Percentiles rank a stretch among this genome's conserved stretches.
These are phyloP conservation scores for Aphidius gifuensis DNA, from an alignment of 1,140 invertebrate genomes.

Conservation along the genomic window DNA sequence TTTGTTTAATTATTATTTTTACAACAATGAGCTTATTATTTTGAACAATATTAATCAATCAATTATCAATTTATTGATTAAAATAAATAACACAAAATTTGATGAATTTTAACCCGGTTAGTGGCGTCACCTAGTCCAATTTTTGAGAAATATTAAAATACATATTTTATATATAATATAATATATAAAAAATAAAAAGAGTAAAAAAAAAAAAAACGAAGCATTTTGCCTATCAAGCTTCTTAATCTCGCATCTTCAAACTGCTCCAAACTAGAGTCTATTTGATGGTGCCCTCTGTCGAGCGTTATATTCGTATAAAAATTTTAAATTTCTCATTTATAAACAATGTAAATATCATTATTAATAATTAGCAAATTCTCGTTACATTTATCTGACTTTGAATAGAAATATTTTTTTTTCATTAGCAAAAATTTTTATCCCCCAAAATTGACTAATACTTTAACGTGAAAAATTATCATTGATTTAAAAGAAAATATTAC, in stretches of 20 bases:
- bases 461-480: no score
- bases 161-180: neutral
- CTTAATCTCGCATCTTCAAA: conserved; percentile 37
- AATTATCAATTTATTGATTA: no score
- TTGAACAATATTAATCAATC: no score
- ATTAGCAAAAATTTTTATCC: no score
- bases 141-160: neutral
- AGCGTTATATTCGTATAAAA: neutral
- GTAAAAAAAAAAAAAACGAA: conserved; percentile 5
- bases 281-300: conserved; percentile 5
- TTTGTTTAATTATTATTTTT: no score
- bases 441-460: no score
- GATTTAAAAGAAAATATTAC: no score
- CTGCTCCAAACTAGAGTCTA: neutral
- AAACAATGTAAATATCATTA: neutral
- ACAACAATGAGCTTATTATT: no score
- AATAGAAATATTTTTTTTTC: neutral
- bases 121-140: conserved; percentile 14
- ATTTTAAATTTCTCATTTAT: neutral
- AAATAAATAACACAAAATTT: neutral
- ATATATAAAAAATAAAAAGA: conserved; percentile 2
- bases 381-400: no score
- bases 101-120: neutral
- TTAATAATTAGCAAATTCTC: no score
- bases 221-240: conserved; percentile 46